Conservation (phyloP, 2,888 invertebrate genomes). For the Glaucopsyche alexis region DNA sequence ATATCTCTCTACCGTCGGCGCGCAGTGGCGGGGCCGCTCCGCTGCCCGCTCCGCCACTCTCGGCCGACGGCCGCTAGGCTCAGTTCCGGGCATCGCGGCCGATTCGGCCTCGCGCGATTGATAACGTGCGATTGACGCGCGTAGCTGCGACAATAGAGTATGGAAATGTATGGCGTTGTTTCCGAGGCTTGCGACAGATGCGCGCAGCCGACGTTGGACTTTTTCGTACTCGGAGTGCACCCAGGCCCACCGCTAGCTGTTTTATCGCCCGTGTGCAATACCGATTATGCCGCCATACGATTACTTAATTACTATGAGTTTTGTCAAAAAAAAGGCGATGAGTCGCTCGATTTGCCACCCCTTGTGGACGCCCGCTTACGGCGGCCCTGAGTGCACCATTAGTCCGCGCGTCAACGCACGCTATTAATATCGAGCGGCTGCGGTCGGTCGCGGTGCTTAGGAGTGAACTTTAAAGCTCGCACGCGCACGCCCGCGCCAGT, state of each 20-base stretch:
- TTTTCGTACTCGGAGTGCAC: too few species aligned
- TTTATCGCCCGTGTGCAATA: too few species aligned
- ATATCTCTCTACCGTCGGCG: constrained; percentile 27
- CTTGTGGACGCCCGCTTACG: too few species aligned
- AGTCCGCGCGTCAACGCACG: background rate
- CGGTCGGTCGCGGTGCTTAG: background rate
- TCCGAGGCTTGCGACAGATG: background rate
- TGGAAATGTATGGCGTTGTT: background rate
- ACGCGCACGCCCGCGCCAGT: background rate
- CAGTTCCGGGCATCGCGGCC: background rate
- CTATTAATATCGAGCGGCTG: background rate
- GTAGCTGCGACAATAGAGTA: background rate
- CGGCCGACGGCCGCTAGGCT: background rate
- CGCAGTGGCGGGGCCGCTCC: background rate
- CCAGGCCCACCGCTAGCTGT: too few species aligned
- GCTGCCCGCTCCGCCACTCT: constrained; percentile 9
- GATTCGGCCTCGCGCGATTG: background rate
- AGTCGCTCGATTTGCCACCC: too few species aligned
- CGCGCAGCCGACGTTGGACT: too few species aligned
- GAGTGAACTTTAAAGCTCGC: background rate
- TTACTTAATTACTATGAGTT: too few species aligned
- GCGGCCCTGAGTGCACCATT: too few species aligned
- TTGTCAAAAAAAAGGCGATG: too few species aligned
- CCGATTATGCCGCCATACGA: too few species aligned
- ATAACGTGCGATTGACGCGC: background rate